These are phyloP conservation scores for Incurvaria masculella DNA, from an alignment of 2,888 invertebrate genomes.

Conservation along the genomic window DNA sequence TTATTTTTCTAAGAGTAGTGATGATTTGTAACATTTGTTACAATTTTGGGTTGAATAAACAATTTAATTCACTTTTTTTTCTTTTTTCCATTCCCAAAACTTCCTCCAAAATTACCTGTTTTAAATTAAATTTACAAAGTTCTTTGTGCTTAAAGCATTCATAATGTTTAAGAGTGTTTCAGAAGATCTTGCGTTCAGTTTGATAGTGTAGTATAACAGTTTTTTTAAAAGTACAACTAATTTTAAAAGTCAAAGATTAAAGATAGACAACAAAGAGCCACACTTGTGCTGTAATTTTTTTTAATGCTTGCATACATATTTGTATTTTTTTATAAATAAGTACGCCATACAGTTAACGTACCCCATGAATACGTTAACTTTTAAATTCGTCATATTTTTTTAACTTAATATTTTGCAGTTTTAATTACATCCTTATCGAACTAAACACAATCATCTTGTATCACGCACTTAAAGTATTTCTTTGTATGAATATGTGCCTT, in stretches of 20 bases:
- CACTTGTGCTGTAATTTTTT: constrained; percentile 14
- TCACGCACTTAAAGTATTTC: constrained; percentile 37
- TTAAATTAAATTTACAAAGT: constrained; percentile 3
- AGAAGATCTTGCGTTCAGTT: no score
- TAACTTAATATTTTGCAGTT: constrained; percentile 16
- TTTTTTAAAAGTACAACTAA: constrained; percentile 14
- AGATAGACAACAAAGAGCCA: not conserved
- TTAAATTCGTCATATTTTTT: constrained; percentile 28
- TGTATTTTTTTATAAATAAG: constrained; percentile 18
- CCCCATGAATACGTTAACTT: constrained; percentile 21
- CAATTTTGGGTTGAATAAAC: not conserved
- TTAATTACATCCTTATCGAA: no score
- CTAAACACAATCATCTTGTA: no score
- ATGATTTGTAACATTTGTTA: not conserved
- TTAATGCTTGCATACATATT: constrained; percentile 13
- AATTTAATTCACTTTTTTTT: not conserved
- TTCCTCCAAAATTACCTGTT: not conserved
- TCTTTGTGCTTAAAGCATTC: no score
- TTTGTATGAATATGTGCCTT: constrained; percentile 37
- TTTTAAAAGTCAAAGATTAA: constrained; percentile 8
- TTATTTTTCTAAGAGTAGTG: not conserved
- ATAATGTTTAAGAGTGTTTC: no score
- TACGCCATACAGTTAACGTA: constrained; percentile 32
- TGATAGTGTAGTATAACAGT: constrained; percentile 19
- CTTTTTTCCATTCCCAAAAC: not conserved